phyloP scores from a whole-genome alignment of 2,113 vertebrate genomes.

The Campylomormyrus tamandua region DNA sequence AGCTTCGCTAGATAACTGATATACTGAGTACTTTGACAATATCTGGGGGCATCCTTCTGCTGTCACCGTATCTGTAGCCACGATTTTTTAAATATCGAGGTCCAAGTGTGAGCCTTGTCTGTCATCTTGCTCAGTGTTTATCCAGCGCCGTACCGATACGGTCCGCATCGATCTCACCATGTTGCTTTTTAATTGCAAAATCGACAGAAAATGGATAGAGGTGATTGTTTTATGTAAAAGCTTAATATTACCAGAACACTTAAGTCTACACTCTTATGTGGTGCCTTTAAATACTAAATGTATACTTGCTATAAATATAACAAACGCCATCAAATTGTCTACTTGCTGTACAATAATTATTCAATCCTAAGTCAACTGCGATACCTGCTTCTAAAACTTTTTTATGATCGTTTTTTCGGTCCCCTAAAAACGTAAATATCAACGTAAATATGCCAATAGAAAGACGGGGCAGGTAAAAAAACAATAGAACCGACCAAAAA shows the following conservation, averaged over 20 bases:
- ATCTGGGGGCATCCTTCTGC: no score
- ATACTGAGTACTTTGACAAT: no score
- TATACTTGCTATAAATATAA: background rate
- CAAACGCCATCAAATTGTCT: background rate
- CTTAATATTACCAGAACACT: background rate
- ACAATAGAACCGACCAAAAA: background rate
- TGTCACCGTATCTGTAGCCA: no score
- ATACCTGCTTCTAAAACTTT: background rate
- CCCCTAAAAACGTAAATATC: background rate
- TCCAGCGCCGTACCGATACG: no score
- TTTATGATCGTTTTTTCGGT: background rate
- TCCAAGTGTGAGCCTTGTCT: no score
- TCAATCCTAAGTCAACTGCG: background rate
- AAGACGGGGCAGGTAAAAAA: background rate
- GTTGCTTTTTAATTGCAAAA: no score
- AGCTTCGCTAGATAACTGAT: background rate
- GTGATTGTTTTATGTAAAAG: background rate
- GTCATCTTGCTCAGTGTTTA: no score
- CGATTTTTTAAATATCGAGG: no score
- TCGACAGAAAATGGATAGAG: background rate
- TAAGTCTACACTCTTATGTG: background rate
- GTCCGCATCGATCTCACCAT: no score
- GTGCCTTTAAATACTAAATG: background rate
- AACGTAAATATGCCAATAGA: background rate
- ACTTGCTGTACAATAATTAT: background rate